phyloP scores from a whole-genome alignment of 1,140 invertebrate species.

The Eubasilissa regina region DNA sequence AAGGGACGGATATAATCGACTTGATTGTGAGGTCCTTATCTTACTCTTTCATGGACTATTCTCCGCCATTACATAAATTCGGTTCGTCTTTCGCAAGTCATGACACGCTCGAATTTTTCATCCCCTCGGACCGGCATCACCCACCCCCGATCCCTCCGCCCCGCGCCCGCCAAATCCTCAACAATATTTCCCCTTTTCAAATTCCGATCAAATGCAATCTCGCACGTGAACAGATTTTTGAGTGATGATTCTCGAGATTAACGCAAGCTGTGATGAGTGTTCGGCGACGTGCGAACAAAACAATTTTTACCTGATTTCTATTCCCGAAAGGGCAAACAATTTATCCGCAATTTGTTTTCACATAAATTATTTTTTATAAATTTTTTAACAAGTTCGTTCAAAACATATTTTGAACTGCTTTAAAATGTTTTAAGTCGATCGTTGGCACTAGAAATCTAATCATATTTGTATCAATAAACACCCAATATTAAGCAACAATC shows the following conservation, averaged over 20 bases:
- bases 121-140: conserved; percentile 6
- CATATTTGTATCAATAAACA: no score
- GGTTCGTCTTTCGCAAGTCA: conserved; percentile 55
- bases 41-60: conserved; percentile 50
- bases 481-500: no score
- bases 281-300: conserved; percentile 20
- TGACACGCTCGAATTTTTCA: conserved; percentile 58
- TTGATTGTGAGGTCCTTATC: conserved; percentile 54
- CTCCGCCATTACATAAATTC: conserved; percentile 46
- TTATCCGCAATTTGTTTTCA: neutral
- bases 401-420: neutral
- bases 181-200: conserved; percentile 57
- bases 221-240: conserved; percentile 56
- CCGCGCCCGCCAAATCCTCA: neutral
- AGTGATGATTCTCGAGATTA: conserved; percentile 55
- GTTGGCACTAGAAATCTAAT: no score
- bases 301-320: conserved; percentile 32
- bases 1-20: conserved; percentile 50
- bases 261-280: conserved; percentile 47
- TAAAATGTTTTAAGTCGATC: no score
- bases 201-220: conserved; percentile 61
- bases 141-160: neutral
- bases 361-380: neutral
- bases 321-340: conserved; percentile 4
- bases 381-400: neutral